Percentiles rank a stretch among this genome's conserved stretches.
Conservation (phyloP, 2,797 vertebrate species). For the Alfaro cultratus region DNA sequence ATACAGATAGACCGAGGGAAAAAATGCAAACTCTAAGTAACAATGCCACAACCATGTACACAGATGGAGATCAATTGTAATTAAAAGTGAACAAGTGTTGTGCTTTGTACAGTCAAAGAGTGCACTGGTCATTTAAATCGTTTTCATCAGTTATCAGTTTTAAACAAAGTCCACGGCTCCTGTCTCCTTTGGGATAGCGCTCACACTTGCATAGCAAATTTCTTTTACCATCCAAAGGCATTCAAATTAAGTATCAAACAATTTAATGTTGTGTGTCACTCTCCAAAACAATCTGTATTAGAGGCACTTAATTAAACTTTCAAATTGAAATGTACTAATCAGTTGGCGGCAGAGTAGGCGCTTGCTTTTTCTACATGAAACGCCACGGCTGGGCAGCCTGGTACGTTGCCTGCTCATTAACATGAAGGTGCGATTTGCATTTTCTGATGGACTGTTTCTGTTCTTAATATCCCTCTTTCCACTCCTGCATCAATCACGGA, state of each 20-base stretch:
- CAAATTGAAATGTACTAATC: constrained; percentile 82
- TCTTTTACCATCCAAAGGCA: constrained; percentile 83
- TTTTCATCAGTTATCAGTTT: constrained; percentile 86
- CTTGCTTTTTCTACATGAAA: constrained; percentile 83
- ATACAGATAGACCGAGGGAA: constrained; percentile 68
- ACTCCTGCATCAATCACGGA: constrained; percentile 90
- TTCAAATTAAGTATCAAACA: constrained; percentile 89
- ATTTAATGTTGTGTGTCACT: constrained; percentile 88
- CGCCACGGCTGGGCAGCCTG: constrained; percentile 79
- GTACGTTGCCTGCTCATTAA: constrained; percentile 85
- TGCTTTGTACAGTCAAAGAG: constrained; percentile 85
- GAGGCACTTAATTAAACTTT: constrained; percentile 93
- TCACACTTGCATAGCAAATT: constrained; percentile 69
- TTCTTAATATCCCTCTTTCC: constrained; percentile 85
- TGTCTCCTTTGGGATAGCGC: constrained; percentile 80
- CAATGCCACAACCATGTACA: constrained; percentile 77
- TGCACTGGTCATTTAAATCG: constrained; percentile 86
- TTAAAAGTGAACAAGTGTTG: constrained; percentile 92
- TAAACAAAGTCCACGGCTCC: constrained; percentile 81
- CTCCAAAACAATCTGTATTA: constrained; percentile 87
- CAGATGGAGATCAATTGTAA: constrained; percentile 93
- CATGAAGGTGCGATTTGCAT: constrained; percentile 92
- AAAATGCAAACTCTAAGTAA: constrained; percentile 71
- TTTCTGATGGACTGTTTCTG: constrained; percentile 89
- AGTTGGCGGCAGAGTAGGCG: constrained; percentile 78